Conservation (phyloP, 1,140 invertebrate genomes). For the Nautilus pompilius region DNA sequence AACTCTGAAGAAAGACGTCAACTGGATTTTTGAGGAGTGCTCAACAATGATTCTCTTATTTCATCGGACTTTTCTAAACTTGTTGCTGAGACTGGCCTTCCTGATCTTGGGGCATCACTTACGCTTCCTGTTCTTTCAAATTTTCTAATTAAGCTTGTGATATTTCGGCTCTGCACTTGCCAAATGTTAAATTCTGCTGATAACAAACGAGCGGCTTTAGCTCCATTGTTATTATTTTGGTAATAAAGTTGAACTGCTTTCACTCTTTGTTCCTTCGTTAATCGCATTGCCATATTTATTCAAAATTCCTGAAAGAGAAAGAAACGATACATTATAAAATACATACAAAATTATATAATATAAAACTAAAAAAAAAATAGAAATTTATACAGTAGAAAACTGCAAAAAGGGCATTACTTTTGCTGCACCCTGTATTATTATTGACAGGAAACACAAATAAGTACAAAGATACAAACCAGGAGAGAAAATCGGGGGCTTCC, state of each 20-base stretch:
- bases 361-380: not conserved
- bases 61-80: conserved; percentile 2
- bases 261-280: not conserved
- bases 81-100: not conserved
- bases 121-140: not conserved
- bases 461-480: too few relatives aligned
- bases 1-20: not conserved
- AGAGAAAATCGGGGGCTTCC: too few relatives aligned
- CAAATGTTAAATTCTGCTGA: not conserved
- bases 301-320: not conserved
- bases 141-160: conserved; percentile 5
- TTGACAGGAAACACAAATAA: too few relatives aligned
- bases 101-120: not conserved
- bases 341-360: not conserved
- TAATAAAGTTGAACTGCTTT: conserved; percentile 1
- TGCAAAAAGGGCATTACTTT: not conserved
- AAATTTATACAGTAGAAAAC: not conserved
- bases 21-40: not conserved
- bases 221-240: conserved; percentile 1
- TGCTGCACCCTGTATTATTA: not conserved
- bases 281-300: not conserved
- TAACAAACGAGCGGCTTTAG: not conserved
- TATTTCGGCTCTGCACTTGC: not conserved
- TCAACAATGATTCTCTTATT: conserved; percentile 1
- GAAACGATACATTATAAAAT: not conserved